Evolutionary conservation across 2,797 vertebrate genomes (phyloP).

Genomic region (Pangasius djambal): DNA sequence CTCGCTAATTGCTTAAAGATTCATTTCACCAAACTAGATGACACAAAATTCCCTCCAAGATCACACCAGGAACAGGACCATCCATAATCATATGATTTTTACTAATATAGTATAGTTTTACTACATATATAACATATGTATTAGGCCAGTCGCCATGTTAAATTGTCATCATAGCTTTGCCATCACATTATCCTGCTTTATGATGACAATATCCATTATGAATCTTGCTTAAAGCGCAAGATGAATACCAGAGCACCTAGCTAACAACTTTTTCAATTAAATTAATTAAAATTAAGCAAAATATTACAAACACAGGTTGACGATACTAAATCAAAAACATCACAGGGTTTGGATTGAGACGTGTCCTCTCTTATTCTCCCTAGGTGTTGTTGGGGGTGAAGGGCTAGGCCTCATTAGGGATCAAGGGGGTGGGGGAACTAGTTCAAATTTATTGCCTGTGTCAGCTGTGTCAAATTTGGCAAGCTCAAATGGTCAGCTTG

Average conservation of each 20-base stretch:
- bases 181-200: neutral
- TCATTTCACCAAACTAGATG: neutral
- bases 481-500: constrained; percentile 82
- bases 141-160: neutral
- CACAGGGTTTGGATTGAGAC: constrained; percentile 5
- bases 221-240: neutral
- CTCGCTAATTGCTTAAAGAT: neutral
- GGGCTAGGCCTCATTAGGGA: constrained; percentile 70
- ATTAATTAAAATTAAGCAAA: neutral
- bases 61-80: neutral
- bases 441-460: constrained; percentile 81
- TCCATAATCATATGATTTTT: neutral
- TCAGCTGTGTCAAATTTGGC: constrained; percentile 85
- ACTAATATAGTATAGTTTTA: neutral
- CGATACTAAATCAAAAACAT: neutral
- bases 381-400: constrained; percentile 58
- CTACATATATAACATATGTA: neutral
- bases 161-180: neutral
- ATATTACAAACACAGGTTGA: neutral
- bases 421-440: constrained; percentile 77
- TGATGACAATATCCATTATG: no score
- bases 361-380: neutral
- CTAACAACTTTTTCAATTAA: neutral
- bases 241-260: neutral
- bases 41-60: neutral